Evolutionary conservation across 2,797 vertebrate genomes (phyloP).

Genomic region (Podarcis siculus): DNA sequence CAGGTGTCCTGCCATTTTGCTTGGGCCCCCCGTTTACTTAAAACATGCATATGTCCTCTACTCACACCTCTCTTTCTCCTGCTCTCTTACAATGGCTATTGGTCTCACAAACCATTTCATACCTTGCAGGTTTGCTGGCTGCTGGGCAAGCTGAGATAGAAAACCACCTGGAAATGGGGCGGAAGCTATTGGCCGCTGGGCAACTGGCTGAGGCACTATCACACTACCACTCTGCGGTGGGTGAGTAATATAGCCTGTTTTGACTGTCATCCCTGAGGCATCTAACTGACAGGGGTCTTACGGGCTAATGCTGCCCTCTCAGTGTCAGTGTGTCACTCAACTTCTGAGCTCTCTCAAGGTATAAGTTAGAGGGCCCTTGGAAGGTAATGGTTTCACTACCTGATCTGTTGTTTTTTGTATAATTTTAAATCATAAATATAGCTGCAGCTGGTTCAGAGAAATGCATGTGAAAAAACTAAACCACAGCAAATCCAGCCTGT

Average conservation of each 20-base stretch:
- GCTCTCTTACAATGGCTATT: background rate
- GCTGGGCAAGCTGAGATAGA: conserved; percentile 85
- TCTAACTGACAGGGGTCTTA: background rate
- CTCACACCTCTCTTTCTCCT: background rate
- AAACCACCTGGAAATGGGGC: conserved; percentile 89
- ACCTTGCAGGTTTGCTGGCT: conserved; percentile 81
- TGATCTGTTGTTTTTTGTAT: background rate
- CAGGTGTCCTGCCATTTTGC: background rate
- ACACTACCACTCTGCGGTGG: conserved; percentile 89
- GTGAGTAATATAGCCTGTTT: conserved; percentile 72
- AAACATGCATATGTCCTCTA: background rate
- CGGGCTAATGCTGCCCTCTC: no score
- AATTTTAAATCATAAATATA: background rate
- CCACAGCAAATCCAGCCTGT: background rate
- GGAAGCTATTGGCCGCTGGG: conserved; percentile 86
- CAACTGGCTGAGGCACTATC: conserved; percentile 87
- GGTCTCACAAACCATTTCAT: background rate
- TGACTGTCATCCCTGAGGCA: no score
- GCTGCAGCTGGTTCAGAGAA: background rate
- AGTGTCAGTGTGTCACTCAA: no score
- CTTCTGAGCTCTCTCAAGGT: background rate
- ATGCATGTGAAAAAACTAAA: background rate
- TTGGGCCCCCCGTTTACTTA: background rate
- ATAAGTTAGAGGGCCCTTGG: background rate
- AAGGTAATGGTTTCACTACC: no score